A percentile compares a stretch with the other conserved stretches of the same genome.
These are phyloP conservation scores for Acholoe squamosa DNA, from an alignment of 2,888 invertebrate genomes.

Conservation along the genomic window DNA sequence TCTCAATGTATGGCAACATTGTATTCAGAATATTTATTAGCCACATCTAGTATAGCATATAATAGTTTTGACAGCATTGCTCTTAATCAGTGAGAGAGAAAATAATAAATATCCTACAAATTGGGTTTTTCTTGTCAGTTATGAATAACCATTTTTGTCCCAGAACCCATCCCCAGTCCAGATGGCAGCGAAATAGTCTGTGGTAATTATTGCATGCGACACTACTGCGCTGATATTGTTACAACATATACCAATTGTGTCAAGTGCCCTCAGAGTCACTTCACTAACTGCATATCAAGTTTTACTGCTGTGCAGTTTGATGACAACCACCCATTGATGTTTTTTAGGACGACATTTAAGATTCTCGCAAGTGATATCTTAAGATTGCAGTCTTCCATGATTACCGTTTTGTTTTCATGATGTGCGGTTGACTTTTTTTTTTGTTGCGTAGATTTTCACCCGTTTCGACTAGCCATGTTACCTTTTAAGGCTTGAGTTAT, in stretches of 20 bases:
- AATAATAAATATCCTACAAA: no score
- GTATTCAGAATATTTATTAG: no score
- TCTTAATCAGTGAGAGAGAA: no score
- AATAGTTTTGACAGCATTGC: no score
- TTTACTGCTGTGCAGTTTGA: constrained; percentile 7
- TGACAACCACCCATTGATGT: not conserved
- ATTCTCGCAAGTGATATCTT: constrained; percentile 16
- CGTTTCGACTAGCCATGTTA: not conserved
- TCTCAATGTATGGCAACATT: no score
- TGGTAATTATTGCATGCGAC: constrained; percentile 83
- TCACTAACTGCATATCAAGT: constrained; percentile 57
- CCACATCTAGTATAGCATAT: no score
- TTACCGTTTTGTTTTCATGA: not conserved
- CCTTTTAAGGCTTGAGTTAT: no score
- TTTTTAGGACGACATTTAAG: constrained; percentile 31
- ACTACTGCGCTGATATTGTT: constrained; percentile 6
- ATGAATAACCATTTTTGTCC: not conserved
- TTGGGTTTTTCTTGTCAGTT: not conserved
- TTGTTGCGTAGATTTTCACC: not conserved
- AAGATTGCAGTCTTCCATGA: constrained; percentile 33
- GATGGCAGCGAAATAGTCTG: constrained; percentile 85
- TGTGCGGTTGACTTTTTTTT: constrained; percentile 18
- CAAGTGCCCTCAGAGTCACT: not conserved
- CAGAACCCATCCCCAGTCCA: constrained; percentile 85
- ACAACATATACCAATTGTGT: not conserved